Base-by-base conservation (phyloP, 2,113 vertebrate genomes). In the Mormyrus iriodes region DNA sequence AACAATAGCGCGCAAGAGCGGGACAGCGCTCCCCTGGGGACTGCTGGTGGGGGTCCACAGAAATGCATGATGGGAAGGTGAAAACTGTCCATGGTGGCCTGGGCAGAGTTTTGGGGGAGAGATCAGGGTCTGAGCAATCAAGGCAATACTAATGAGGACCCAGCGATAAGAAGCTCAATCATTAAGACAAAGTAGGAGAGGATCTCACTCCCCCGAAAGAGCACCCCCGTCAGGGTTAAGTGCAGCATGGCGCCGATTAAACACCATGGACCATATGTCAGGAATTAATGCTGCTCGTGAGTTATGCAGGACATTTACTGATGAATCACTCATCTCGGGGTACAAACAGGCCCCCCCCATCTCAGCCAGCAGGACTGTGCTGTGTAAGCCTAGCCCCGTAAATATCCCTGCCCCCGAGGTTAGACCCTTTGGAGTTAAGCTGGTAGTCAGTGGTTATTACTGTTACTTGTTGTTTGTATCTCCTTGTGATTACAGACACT, bases 31-130 rank as follows among this genome's bases (percentile, higher is more conserved):
- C 51, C 51, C 85, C 48, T 0, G 42, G 42, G 82, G 82, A 51
- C 3, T 42, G 13, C 35, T 39, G n/a, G 51, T n/a, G 24, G 51
- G 51, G 55, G 51, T 17, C 49, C n/a, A 39, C 15, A 53, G 51
- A 86, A 86, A 53, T 31, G 49, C 49, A 85, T 52, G 85, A 53
- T 86, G 49, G 51, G 85, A 86, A 86, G 51, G 85, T 55, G 85
- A 86, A 10, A 55, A 86, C 24, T 21, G 31, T 51, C 49, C 85
- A 3, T 31, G 49, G 85, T 51, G 49, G 85, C 51, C 15, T 17
- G 27, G 10, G 5, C 51, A 51, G 27, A 31, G 13, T 86, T 46
- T 86, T 7, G 2, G 48, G 85, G 2, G 48, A n/a, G 49, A 86
- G n/a, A 24, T 53, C 46, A 0, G 15, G 85, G 13, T 51, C 85